Conservation (phyloP, 2,888 invertebrate genomes). For the Yponomeuta evonymella region DNA sequence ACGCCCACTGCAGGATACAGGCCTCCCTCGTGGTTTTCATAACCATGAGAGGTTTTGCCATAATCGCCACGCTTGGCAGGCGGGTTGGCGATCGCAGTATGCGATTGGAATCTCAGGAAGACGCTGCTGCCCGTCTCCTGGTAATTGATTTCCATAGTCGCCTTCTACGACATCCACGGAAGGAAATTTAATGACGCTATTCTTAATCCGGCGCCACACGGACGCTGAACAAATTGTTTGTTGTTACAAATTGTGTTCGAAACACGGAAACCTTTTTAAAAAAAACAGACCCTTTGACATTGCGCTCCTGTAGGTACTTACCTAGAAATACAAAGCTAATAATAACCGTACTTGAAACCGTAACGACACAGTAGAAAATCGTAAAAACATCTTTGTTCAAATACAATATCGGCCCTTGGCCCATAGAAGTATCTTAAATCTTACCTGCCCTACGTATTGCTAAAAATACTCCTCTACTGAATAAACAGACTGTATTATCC, state of each 20-base stretch:
- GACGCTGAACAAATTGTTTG: neutral
- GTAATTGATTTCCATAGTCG: too few relatives aligned
- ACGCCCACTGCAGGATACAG: too few relatives aligned
- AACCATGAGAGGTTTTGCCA: too few relatives aligned
- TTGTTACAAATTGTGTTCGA: neutral
- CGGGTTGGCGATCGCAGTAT: too few relatives aligned
- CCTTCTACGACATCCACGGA: too few relatives aligned
- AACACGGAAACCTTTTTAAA: neutral
- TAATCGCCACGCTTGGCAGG: too few relatives aligned
- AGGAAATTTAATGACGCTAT: too few relatives aligned
- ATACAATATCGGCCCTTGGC: constrained; percentile 49
- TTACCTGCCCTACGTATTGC: constrained; percentile 66
- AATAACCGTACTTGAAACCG: constrained; percentile 8
- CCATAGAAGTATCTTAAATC: constrained; percentile 35
- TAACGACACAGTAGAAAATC: constrained; percentile 14
- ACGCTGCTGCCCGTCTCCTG: too few relatives aligned
- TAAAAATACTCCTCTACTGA: constrained; percentile 69
- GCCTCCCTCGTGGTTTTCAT: too few relatives aligned
- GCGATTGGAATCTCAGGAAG: too few relatives aligned
- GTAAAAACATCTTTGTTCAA: constrained; percentile 4
- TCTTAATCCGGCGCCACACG: too few relatives aligned
- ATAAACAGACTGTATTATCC: constrained; percentile 46
- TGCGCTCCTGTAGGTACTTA: neutral
- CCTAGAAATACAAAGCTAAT: neutral
- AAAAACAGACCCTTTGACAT: neutral